These are phyloP conservation scores for Zaprionus vittiger DNA, from an alignment of 1,140 invertebrate species.

Conservation along the genomic window DNA sequence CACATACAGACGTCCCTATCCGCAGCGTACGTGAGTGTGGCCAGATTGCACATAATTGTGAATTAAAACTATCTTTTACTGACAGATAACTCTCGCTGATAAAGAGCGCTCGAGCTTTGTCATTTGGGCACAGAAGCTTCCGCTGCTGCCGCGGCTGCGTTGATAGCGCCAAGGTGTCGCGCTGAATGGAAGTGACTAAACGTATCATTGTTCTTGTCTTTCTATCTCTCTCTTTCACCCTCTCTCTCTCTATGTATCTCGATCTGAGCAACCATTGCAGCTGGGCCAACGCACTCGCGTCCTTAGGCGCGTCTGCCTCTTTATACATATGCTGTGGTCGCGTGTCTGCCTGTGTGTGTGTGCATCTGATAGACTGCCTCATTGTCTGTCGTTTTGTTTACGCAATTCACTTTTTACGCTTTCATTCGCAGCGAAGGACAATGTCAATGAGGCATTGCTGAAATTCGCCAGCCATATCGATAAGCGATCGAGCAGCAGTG, in stretches of 20 bases:
- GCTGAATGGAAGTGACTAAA: slow-evolving; percentile 34
- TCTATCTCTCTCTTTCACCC: not conserved
- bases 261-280: slow-evolving; percentile 12
- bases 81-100: slow-evolving; percentile 18
- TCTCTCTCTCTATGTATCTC: slow-evolving; percentile 5
- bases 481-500: slow-evolving; percentile 60
- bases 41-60: slow-evolving; percentile 30
- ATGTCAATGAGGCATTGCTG: slow-evolving; percentile 70
- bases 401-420: slow-evolving; percentile 32
- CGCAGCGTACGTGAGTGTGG: slow-evolving; percentile 6
- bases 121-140: slow-evolving; percentile 26
- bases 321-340: slow-evolving; percentile 38
- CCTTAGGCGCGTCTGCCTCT: slow-evolving; percentile 65
- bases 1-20: not conserved
- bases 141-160: slow-evolving; percentile 16
- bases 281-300: slow-evolving; percentile 57
- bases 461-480: slow-evolving; percentile 44
- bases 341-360: slow-evolving; percentile 10
- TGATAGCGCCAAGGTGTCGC: slow-evolving; percentile 23
- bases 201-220: not conserved
- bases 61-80: slow-evolving; percentile 44
- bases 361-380: slow-evolving; percentile 31
- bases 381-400: slow-evolving; percentile 46
- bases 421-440: slow-evolving; percentile 71
- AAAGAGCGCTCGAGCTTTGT: not conserved